Base-by-base conservation (phyloP, 2,113 vertebrate genomes). In the Arothron firmamentum region DNA sequence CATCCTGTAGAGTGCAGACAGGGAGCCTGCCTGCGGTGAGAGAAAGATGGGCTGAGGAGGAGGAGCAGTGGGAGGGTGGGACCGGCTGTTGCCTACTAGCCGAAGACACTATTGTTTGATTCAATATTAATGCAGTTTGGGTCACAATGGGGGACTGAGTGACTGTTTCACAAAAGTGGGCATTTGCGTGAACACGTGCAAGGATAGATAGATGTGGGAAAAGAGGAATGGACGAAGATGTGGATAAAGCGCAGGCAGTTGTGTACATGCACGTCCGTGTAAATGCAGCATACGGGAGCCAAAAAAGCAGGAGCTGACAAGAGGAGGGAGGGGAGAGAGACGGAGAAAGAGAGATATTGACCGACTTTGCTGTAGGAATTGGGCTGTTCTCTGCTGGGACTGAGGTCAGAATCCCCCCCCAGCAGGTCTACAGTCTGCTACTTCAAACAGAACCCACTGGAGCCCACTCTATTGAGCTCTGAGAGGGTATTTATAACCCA, bases 41-140 rank as follows among this genome's bases (percentile, higher is more conserved):
- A 93, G 51, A 92, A 91, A 90, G 84, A 67, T 73, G 71, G 81
- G 79, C 59, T 70, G 82, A 72, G 67, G 46, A 2, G 45, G 45
- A n/a, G n/a, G 15, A n/a, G 45, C 6, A 48, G 23, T 11, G 21
- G 54, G 70, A 61, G 38, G 50, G 72, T 23, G 67, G 75, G 71
- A 81, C 80, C 79, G 70, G 70, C 82, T 85, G 87, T 82, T 84
- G 83, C 79, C 83, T 86, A 83, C 84, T 85, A 75, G 82, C 84
- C 85, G 86, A 81, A 89, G 84, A 88, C 86, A 82, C 87, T 87
- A 83, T 88, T 88, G 89, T 92, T 91, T 91, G 90, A 92, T 92
- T 91, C 90, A 91, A 92, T 91, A 92, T 92, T 92, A 92, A 92
- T 92, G 90, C 83, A 89, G 90, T 91, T 91, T 87, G 87, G 84